Evolutionary conservation across 1,140 invertebrate species (phyloP).

Genomic region (Drosophila nigromelanica): DNA sequence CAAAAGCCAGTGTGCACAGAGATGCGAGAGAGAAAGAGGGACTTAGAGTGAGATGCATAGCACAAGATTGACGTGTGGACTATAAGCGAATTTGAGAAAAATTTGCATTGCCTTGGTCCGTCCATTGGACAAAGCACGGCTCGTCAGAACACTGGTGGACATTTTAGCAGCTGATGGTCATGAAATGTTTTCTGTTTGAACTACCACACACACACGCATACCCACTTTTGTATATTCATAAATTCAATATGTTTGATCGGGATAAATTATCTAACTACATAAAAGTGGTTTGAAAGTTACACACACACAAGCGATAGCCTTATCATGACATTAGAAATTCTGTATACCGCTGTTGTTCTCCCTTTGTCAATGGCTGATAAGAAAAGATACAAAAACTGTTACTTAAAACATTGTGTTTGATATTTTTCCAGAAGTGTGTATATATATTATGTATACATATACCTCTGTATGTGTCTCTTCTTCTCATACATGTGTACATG

Average conservation of each 20-base stretch:
- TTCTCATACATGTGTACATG: neutral
- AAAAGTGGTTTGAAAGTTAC: neutral
- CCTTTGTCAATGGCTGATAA: conserved; percentile 2
- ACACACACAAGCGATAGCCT: neutral
- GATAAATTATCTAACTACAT: neutral
- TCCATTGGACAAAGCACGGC: neutral
- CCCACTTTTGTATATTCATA: neutral
- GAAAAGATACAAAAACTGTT: neutral
- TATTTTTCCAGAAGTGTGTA: conserved; percentile 15
- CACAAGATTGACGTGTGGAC: neutral
- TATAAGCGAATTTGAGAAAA: conserved; percentile 15
- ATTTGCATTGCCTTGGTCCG: conserved; percentile 46
- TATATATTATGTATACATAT: neutral
- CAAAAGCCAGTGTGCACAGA: conserved; percentile 45
- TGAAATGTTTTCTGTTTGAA: conserved; percentile 49
- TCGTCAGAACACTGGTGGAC: neutral
- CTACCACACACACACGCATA: too few species aligned
- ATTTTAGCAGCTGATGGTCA: conserved; percentile 5
- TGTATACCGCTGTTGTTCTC: neutral
- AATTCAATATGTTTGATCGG: neutral
- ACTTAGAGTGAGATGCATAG: neutral
- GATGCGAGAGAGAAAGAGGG: neutral
- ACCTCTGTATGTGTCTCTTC: conserved; percentile 1
- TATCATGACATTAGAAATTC: conserved; percentile 3
- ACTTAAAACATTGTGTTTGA: conserved; percentile 12